Evolutionary conservation across 1,140 invertebrate species (phyloP), one percentile per base, ranked within the genome.

Genomic region (Drosophila suzukii): DNA sequence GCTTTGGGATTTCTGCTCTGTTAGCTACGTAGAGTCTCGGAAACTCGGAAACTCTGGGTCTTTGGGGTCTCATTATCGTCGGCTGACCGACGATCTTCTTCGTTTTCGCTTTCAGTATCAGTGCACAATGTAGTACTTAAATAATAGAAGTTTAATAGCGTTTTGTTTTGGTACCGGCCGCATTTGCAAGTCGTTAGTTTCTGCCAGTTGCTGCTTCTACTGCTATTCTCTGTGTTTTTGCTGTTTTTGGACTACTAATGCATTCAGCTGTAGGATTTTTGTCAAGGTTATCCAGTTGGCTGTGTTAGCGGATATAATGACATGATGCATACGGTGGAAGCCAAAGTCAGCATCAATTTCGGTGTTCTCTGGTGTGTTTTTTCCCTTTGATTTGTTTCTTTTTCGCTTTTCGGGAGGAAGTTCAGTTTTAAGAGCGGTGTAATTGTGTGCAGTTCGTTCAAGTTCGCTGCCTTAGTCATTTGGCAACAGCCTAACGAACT

Each of bases 251-350:
- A 86, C 90, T 91, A 91, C 90, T 91, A 91, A 91, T 86, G 90
- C 90, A 90, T 85, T 91, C 89, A 91, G 82, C 84, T 91, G 89
- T 91, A 91, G 75, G 84, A 91, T 91, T 91, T 90, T 91, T 91
- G 84, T 91, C 90, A 91, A 91, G 90, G 90, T 91, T 91, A 91
- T 73, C 75, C 58, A 83, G 76, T 83, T 79, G 71, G 66, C 60
- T 85, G 73, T 71, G 66, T 82, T 88, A 81, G 84, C 84, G 84
- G 84, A 89, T 84, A 89, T 89, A 89, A 89, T 89, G 84, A 88
- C 84, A 89, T 80, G 84, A 81, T 84, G 80, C 73, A 88, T 54
- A 60, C 56, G 54, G 50, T 53, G 71, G 46, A 70, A 70, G 62
- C 66, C 66, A 70, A 67, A 70, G 66, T 75, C 60, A 59, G 74